Evolutionary conservation across 30 jellyfish, hydroid and myxozoan genomes (phyloP), one percentile per base, ranked within the genome.

Genomic region (Turritopsis rubra): DNA sequence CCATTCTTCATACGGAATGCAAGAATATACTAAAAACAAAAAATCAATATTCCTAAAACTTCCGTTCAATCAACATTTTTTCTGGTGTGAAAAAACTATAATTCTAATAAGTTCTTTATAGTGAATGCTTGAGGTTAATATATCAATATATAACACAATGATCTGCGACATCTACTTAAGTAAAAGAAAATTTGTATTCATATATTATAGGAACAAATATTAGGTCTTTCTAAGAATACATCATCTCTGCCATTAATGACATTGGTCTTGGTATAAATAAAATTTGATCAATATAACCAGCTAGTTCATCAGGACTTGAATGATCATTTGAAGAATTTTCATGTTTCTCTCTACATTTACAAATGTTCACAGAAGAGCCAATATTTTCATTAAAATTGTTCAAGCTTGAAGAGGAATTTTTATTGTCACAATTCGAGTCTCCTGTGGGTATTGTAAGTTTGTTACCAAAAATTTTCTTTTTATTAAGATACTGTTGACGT

Each of bases 221-320:
- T 41, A 41, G 60, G 60, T 13, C 5, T 41, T 5, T 13, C 13
- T 41, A 41, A 41, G 97, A 96, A 87, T 92, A 92, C 98, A 92
- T 92, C 98, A 92, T 92, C 78, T 92, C 98, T 7, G 98, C 98
- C 98, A 92, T 92, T 8, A 91, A 84, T n/a, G 98, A 92, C 98
- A 92, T 92, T 24, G 98, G 98, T 73, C 88, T 92, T n/a, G 98
- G 98, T n/a, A 92, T 65, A 85, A 60, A 85, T 72, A 92, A 54
- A 27, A 85, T 75, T 73, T 92, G 96, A 52, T 88, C 98, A 82
- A 92, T 68, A 71, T 92, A 92, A 28, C 89, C 92, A 1, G 98
- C 98, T 26, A 92, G 90, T 76, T 92, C 96, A 70, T 85, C 93
- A 24, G 98, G 92, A 28, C 85, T 81, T 29, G 88, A 86, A 72